A percentile compares a stretch with the other conserved stretches of the same genome.
Evolutionary conservation across 2,888 invertebrate genomes (phyloP).

Genomic region (Bruchidius siliquastri): DNA sequence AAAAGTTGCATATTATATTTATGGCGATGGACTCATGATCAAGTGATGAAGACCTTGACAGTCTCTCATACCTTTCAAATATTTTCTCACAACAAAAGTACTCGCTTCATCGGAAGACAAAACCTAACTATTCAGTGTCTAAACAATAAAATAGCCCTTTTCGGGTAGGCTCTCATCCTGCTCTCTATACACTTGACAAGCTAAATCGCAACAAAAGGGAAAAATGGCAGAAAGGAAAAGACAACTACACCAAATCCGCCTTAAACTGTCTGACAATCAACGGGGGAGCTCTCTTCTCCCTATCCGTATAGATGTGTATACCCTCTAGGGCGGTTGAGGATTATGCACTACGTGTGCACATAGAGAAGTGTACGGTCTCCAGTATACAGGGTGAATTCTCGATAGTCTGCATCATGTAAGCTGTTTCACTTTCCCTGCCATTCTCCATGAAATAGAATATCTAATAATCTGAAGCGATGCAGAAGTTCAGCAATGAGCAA

Average conservation of each 20-base stretch:
- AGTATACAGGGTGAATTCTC: background rate
- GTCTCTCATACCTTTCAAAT: too few relatives aligned
- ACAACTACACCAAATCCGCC: background rate
- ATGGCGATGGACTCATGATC: too few relatives aligned
- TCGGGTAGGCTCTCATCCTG: background rate
- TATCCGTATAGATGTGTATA: background rate
- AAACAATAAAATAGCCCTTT: background rate
- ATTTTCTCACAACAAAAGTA: background rate
- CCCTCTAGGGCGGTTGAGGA: background rate
- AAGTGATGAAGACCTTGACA: too few relatives aligned
- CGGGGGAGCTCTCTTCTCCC: background rate
- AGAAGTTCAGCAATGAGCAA: too few relatives aligned
- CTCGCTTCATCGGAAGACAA: background rate
- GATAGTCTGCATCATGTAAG: background rate
- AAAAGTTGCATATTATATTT: too few relatives aligned
- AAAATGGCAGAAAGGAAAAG: background rate
- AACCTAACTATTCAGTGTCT: background rate
- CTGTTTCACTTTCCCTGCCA: too few relatives aligned
- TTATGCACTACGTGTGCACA: background rate
- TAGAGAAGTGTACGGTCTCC: background rate
- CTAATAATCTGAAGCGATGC: too few relatives aligned
- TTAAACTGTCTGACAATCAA: background rate
- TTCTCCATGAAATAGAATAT: too few relatives aligned
- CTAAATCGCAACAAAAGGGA: background rate
- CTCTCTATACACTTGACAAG: background rate